Conservation (phyloP, 2,797 vertebrate genomes). For the Ciconia nigra region DNA sequence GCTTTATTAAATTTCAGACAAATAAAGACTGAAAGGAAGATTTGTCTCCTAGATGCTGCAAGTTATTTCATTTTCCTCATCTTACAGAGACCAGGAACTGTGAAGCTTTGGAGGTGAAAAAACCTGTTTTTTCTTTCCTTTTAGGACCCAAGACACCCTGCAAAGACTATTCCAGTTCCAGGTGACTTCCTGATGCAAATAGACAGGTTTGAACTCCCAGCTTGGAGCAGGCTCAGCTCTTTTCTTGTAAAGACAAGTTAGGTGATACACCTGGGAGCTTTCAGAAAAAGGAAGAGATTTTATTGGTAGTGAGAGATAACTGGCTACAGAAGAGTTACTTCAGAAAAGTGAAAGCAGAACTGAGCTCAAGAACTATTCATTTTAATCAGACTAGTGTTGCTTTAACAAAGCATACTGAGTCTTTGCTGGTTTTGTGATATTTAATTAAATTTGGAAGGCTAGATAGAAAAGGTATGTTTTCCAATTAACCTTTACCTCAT, state of each 20-base stretch:
- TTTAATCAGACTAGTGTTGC: neutral
- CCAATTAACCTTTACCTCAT: neutral
- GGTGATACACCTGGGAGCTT: neutral
- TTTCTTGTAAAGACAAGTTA: neutral
- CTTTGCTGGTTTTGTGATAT: neutral
- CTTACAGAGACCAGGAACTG: neutral
- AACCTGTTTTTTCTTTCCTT: neutral
- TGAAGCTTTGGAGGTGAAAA: neutral
- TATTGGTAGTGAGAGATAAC: neutral
- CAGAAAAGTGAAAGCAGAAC: neutral
- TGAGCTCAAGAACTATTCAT: neutral
- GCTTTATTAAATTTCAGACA: neutral
- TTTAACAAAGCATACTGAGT: neutral
- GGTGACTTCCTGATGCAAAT: neutral
- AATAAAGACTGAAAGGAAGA: neutral
- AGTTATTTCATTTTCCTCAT: neutral
- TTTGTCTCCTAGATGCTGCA: neutral
- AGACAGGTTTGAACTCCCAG: neutral
- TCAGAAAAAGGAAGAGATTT: neutral
- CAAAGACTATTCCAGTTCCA: neutral
- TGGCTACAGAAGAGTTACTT: neutral
- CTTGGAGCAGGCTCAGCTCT: neutral
- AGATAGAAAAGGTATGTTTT: neutral
- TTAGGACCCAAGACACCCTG: neutral
- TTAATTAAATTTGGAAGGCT: slow-evolving; percentile 11